Conservation (phyloP, 2,113 vertebrate genomes). For the Gymnobelideus leadbeateri region DNA sequence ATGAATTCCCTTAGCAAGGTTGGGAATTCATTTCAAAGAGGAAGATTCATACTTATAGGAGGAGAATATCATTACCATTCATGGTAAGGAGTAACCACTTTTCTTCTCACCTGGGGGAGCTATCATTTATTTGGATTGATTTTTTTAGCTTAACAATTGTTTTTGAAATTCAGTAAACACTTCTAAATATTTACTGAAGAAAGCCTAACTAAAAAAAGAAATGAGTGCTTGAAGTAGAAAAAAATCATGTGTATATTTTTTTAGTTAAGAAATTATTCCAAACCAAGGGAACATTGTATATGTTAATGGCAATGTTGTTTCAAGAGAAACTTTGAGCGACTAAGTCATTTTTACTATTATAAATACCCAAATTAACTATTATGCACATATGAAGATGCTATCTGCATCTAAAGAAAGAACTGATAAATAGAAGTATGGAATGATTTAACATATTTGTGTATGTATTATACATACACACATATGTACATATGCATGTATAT, state of each 20-base stretch:
- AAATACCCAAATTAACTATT: too few relatives aligned
- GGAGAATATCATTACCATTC: not conserved
- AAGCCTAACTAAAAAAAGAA: constrained; percentile 45
- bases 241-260: not conserved
- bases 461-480: too few relatives aligned
- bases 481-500: too few relatives aligned
- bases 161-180: constrained; percentile 9
- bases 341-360: too few relatives aligned
- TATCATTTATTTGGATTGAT: not conserved
- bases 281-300: too few relatives aligned
- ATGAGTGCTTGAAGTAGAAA: constrained; percentile 41
- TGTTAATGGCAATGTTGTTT: too few relatives aligned
- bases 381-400: too few relatives aligned
- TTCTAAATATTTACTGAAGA: not conserved
- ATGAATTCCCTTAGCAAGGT: not conserved
- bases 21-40: not conserved
- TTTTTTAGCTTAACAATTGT: not conserved
- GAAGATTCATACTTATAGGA: not conserved
- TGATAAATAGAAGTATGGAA: too few relatives aligned
- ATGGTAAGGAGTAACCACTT: not conserved
- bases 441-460: too few relatives aligned
- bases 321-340: too few relatives aligned
- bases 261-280: constrained; percentile 32
- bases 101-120: not conserved
- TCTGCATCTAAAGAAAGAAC: too few relatives aligned